Evolutionary conservation across 2,888 invertebrate genomes (phyloP), one percentile per base, ranked within the genome.

Genomic region (Alloscopus bannaensis): DNA sequence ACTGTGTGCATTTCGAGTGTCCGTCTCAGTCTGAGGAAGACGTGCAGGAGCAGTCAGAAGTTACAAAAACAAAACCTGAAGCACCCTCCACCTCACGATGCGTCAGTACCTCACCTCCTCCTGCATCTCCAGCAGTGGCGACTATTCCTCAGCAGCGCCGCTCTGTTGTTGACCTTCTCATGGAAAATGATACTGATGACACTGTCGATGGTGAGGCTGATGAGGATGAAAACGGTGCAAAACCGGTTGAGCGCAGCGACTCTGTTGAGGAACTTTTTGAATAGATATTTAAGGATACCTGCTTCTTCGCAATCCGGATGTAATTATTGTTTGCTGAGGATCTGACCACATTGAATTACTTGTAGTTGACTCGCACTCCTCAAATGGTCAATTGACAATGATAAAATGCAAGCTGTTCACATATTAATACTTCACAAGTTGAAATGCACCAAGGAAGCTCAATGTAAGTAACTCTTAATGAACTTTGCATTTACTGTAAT

Each of bases 1-100:
- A 99, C 88, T 94, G 97, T 88, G 99, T 99, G 69, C 99, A 99
- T 90, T 94, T 99, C 89, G 99, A 99, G 90, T 97, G 97, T 86
- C 98, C 99, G 4, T 93, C 95, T 31, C 93, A 93, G 86, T 78
- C 81, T 26, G 83, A 81, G 13, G 83, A 81, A 31, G 85, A 84
- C 42, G 26, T 66, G n/a, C 8, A 31, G 24, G 75, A 76, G 28
- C 60, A 47, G 24, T 26, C 60, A 8, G 77, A 69, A 40, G 22
- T 26, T n/a, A 31, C 42, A 18, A 47, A 57, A 26, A 60, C 59
- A 4, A 20, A 57, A 62, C 24, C 62, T 11, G 64, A 65, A 52
- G 16, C 68, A 1, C 66, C 75, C 11, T 76, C 75, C 20, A 68
- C 60, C 1, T 77, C 64, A 11, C 69, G 77, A 4, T 60, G 42